A percentile compares a stretch with the other conserved stretches of the same genome.
These are phyloP conservation scores for Apamea monoglypha DNA, from an alignment of 2,888 invertebrate species.

Conservation along the genomic window DNA sequence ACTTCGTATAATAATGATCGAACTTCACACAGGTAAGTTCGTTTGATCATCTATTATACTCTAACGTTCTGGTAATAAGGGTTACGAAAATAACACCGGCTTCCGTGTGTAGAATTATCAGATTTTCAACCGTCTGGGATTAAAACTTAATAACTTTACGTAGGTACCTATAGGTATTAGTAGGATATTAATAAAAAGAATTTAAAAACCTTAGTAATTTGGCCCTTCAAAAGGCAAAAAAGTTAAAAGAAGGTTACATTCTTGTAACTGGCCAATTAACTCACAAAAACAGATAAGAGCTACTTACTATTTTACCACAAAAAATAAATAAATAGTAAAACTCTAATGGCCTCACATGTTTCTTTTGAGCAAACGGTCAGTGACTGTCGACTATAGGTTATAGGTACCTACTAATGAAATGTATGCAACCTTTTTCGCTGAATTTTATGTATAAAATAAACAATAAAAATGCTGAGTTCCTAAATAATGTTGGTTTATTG, in stretches of 20 bases:
- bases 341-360: not conserved
- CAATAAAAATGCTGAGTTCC: too few relatives aligned
- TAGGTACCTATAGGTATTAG: not conserved
- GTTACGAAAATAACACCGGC: not conserved
- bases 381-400: not conserved
- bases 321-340: not conserved
- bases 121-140: slow-evolving; percentile 2
- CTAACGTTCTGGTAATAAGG: not conserved
- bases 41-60: too few relatives aligned
- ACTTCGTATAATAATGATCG: too few relatives aligned
- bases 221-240: not conserved
- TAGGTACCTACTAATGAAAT: too few relatives aligned
- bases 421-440: not conserved
- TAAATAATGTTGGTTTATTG: not conserved
- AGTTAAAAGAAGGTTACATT: not conserved
- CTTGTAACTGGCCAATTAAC: not conserved
- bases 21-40: too few relatives aligned
- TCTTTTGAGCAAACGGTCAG: not conserved
- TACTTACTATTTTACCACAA: not conserved
- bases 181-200: not conserved
- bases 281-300: not conserved
- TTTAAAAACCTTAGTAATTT: not conserved
- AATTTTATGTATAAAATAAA: too few relatives aligned
- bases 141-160: not conserved
- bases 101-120: not conserved